Base-by-base conservation (phyloP, 1,140 invertebrate species). In the Drosophila baimaii region DNA sequence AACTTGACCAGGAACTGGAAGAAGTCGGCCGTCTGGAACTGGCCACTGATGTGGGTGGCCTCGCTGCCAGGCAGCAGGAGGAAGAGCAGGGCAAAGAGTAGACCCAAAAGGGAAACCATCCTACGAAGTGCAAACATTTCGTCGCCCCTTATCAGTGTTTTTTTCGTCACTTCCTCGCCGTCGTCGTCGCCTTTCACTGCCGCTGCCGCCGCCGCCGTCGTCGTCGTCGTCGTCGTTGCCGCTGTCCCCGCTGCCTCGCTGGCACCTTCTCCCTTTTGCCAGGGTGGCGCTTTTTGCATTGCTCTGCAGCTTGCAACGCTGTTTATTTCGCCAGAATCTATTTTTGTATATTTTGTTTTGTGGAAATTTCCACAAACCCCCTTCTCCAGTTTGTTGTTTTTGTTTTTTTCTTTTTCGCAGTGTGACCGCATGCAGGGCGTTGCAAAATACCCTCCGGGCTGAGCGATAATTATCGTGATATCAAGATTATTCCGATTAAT, bases 1-100 rank as follows among this genome's bases (percentile, higher is more conserved):
- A 99, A 99, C 93, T 99, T 99, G 4, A 97, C 94, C 35, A 99
- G 93, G 93, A 99, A 98, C 89, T 96, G 95, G 91, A 98, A 98
- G 92, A 98, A 98, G 39, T 97, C 95, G 5, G 93, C 93, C 2
- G 94, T 95, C 63, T 94, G 93, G 90, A 95, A 96, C 3, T 93
- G 94, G 31, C 96, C 96, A 17, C 66, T 78, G 21, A 92, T 79
- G 68, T 91, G 91, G 5, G 90, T 91, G 10, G 82, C 73, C 17
- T 47, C 13, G 49, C 41, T 43, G 12, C 43, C 19, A 33, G 64
- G 75, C 37, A 70, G 41, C 25, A 69, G 9, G 13, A 59, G 5
- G 19, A 44, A 9, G n/a, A 69, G 62, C 35, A 74, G 33, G 15
- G 47, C 35, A 5, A 62, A 29, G 7, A 63, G 51, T 35, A 77